Base-by-base conservation (phyloP, 92 coral and sea anemone genomes). In the Epizoanthus ramosus region DNA sequence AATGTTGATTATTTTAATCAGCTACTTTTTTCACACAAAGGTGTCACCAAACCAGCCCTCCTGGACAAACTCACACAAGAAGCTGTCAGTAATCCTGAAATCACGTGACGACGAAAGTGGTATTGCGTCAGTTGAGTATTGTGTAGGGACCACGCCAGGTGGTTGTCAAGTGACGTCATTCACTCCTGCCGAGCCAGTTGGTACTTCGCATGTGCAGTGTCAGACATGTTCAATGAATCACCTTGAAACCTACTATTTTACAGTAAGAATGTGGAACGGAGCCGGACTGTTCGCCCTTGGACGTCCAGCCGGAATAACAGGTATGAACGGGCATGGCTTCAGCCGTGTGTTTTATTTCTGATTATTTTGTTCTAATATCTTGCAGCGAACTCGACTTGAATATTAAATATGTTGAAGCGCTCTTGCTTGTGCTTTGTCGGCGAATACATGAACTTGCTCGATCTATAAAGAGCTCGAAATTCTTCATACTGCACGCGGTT, bases 101-200 rank as follows among this genome's bases (percentile, higher is more conserved):
- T 61, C 91, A 21, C 72, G 75, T 83, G 98, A 95, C 68, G 74
- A 81, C 60, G 94, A 95, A 81, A 95, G 98, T 76, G 90, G 66
- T 23, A 70, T 95, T 25, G 22, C 50, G 71, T 87, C 68, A n/a
- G 85, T 85, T 8, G 98, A 95, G 57, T 95, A 91, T 90, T 95
- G 98, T 57, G 89, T 95, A 12, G 98, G 98, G 31, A 88, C 94
- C 15, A 72, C 77, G 50, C 66, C 92, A 22, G 68, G 68, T 6
- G 93, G 97, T 24, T 95, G 98, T 75, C 98, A 93, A 80, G 75
- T 88, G 45, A 85, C 85, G 73, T 86, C 90, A 69, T 17, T 35
- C n/a, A 89, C 93, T 92, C 89, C 87, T 9, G 71, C 33, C 12
- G 79, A 93, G 19, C 74, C 89, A 16, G 28, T 52, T 1, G 90